phyloP scores from a whole-genome alignment of 2,888 invertebrate species.

The Scaptodrosophila latifasciaeformis region DNA sequence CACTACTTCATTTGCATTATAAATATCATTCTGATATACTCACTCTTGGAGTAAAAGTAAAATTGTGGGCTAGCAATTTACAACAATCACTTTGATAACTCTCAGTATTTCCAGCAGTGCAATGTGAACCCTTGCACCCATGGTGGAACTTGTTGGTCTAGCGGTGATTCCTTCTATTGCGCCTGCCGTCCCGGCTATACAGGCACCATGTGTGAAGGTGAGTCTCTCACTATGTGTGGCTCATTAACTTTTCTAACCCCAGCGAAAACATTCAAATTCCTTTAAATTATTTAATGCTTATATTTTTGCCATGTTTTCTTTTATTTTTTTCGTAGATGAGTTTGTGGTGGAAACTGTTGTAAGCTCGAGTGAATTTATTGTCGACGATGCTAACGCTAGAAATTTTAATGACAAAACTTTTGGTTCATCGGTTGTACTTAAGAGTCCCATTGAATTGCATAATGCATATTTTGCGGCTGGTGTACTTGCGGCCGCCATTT shows the following conservation, averaged over 20 bases:
- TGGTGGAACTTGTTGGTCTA: constrained; percentile 87
- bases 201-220: constrained; percentile 87
- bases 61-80: too few relatives aligned
- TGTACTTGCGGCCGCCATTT: constrained; percentile 84
- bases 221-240: constrained; percentile 33
- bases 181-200: constrained; percentile 87
- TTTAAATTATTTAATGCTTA: neutral
- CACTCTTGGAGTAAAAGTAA: too few relatives aligned
- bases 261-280: neutral
- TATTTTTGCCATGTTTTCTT: constrained; percentile 5
- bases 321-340: constrained; percentile 78
- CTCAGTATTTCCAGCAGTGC: constrained; percentile 78
- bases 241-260: constrained; percentile 31
- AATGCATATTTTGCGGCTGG: constrained; percentile 88
- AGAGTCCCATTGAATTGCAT: constrained; percentile 80
- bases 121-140: constrained; percentile 84
- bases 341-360: constrained; percentile 82
- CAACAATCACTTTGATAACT: constrained; percentile 38
- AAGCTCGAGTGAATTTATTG: constrained; percentile 75
- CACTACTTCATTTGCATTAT: too few relatives aligned
- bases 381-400: constrained; percentile 74
- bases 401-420: constrained; percentile 76
- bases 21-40: too few relatives aligned
- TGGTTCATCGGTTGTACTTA: constrained; percentile 73
- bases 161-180: constrained; percentile 85